Evolutionary conservation across 2,888 invertebrate genomes (phyloP), one percentile per base, ranked within the genome.

Genomic region (Stegophylla sp.): DNA sequence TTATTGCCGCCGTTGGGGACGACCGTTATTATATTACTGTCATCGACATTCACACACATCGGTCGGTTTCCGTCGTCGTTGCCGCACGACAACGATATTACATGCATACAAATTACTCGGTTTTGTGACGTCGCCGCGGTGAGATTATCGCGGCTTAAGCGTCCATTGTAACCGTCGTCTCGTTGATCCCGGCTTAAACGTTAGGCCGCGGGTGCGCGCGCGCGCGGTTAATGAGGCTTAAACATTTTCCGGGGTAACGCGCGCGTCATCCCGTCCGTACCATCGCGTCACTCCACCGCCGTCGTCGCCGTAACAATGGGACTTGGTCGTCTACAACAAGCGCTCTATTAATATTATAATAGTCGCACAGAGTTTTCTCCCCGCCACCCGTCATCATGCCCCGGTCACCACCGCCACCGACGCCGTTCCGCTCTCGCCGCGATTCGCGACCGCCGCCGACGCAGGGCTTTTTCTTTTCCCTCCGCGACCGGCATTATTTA

Each of bases 241-340:
- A 79, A 71, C 79, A 71, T 79, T 79, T 79, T 79, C 79, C 79
- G 79, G 79, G 79, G 69, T 79, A 61, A 79, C 79, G 79, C 79
- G 79, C 34, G 79, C 69, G 77, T 12, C 12, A 3, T 5, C 34
- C 43, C 28, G 17, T 53, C 48, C 12, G 45, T 28, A 15, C 23
- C 34, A 34, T 7, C 3, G 7, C 66, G 10, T 28, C 48, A 15
- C 66, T n/a, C 41, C 56, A n/a, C 28, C 59, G n/a, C 66, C 56
- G 10, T 28, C 28, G 20, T 59, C 67, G 10, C 69, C 56, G 53
- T 7, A 7, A n/a, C 26, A 43, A n/a, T 26, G 34, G 34, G 34
- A 34, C 34, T 26, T 48, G n/a, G 0, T 51, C 59, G 20, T 3
- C 28, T 15, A 56, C 56, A 56, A 20, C 12, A 23, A 12, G n/a